Evolutionary conservation across 2,888 invertebrate genomes (phyloP).

Genomic region (Ophion costatus): DNA sequence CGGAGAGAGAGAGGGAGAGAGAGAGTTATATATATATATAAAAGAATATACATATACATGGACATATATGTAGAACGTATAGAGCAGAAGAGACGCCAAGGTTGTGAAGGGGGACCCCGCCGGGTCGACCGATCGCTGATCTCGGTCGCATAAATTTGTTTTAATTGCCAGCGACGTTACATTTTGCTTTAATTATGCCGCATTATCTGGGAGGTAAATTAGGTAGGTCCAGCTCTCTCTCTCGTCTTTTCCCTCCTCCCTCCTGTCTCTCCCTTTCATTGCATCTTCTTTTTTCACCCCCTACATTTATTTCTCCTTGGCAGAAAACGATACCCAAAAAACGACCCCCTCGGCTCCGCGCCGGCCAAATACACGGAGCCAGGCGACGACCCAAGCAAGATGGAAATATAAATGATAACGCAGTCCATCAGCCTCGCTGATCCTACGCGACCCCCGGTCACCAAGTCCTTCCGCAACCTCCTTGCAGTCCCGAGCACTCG

Average conservation of each 20-base stretch:
- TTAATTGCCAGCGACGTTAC: slow-evolving; percentile 84
- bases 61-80: slow-evolving; percentile 52
- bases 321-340: slow-evolving; percentile 35
- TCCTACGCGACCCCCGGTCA: too few species aligned
- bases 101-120: slow-evolving; percentile 72
- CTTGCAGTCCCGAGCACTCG: too few species aligned
- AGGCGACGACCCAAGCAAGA: not conserved
- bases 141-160: slow-evolving; percentile 84
- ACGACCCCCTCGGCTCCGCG: slow-evolving; percentile 9
- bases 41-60: slow-evolving; percentile 24
- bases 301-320: slow-evolving; percentile 63
- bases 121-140: slow-evolving; percentile 82
- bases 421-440: not conserved
- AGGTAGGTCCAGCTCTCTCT: slow-evolving; percentile 82
- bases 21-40: slow-evolving; percentile 12
- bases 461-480: too few species aligned
- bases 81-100: slow-evolving; percentile 66
- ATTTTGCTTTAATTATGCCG: slow-evolving; percentile 84
- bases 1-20: slow-evolving; percentile 12
- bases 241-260: slow-evolving; percentile 48
- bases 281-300: slow-evolving; percentile 49
- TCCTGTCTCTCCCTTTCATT: slow-evolving; percentile 28
- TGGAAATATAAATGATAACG: not conserved
- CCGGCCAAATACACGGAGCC: not conserved
- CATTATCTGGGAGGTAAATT: slow-evolving; percentile 84